Base-by-base conservation (phyloP, 2,113 vertebrate species). In the Brachirus orientalis region DNA sequence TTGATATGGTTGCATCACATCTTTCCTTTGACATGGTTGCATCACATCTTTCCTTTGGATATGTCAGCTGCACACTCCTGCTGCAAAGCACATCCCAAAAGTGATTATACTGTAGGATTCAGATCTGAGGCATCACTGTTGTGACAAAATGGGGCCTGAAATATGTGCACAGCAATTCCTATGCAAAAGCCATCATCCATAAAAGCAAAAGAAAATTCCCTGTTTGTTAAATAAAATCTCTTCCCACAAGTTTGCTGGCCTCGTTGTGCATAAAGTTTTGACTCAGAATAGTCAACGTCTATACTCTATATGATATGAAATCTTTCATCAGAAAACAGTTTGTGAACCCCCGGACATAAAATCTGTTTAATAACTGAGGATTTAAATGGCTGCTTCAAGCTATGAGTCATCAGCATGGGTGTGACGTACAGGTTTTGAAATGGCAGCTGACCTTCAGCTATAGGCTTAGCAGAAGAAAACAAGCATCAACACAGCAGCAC, bases 291-390 rank as follows among this genome's bases (percentile, higher is more conserved):
- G 0, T 8, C 40, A 1, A 33, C 28, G 6, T 3, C 28, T 28
- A 28, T 4, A 28, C 6, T 6, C 3, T 28, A 28, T 28, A 28
- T 4, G 28, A n/a, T n/a, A n/a, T n/a, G n/a, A n/a, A n/a, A n/a
- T n/a, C n/a, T n/a, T 28, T 28, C 28, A 28, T 4, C 6, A 28
- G 0, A 28, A 6, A 28, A 6, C 6, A 28, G 28, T 28, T 28
- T 28, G 28, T 28, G 28, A 28, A 28, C 28, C 28, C 22, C 22
- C 3, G 22, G 5, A 2, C 2, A 3, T 3, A 41, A 13, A 46
- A 37, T 69, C 47, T 11, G 18, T 17, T 46, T 17, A 66, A 82
- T 77, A 75, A 74, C 79, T 80, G 44, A 78, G 69, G n/a, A 55
- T 72, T 48, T 64, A 63, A 72, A 80, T 37, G 63, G 64, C 46